Conservation (phyloP, 2,113 vertebrate species). For the Tiliqua scincoides region DNA sequence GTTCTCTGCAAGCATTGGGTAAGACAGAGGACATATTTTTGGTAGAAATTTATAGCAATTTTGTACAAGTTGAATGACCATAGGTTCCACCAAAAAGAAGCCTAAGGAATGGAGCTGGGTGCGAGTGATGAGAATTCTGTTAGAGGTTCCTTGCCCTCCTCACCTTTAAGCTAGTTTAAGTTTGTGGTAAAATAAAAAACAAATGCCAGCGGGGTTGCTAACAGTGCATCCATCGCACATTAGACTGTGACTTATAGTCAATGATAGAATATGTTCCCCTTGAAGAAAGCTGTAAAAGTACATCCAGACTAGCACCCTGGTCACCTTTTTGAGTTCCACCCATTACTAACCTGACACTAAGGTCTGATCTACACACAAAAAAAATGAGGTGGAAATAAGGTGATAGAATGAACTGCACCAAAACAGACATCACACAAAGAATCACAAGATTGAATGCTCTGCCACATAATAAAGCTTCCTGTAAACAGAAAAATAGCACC, state of each 20-base stretch:
- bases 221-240: neutral
- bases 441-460: neutral
- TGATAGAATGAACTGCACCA: no score
- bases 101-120: neutral
- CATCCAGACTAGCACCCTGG: no score
- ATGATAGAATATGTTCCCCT: neutral
- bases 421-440: no score
- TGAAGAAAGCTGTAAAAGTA: neutral
- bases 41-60: neutral
- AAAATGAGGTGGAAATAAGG: neutral
- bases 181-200: neutral
- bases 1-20: neutral
- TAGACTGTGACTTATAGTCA: neutral
- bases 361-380: no score
- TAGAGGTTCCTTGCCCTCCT: neutral
- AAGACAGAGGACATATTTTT: neutral
- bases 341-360: neutral
- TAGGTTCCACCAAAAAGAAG: neutral
- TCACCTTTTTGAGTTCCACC: neutral
- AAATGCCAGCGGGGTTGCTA: neutral
- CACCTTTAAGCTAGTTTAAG: neutral
- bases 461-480: neutral
- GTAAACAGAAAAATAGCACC: neutral
- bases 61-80: neutral
- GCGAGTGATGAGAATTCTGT: neutral